phyloP scores from a whole-genome alignment of 2,888 invertebrate genomes.

The Campoplex capitator region DNA sequence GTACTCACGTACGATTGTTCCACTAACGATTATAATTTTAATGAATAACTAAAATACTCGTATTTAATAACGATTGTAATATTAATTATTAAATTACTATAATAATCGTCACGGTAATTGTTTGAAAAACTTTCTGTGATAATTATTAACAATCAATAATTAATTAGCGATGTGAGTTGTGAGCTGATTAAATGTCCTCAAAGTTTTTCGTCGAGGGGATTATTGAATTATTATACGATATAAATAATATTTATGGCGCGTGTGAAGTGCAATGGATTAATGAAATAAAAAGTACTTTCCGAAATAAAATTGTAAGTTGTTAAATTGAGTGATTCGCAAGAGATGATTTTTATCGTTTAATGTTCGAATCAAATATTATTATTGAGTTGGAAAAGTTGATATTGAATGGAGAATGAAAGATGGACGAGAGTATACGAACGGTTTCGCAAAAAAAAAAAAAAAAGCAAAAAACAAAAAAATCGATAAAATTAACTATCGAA shows the following conservation, averaged over 20 bases:
- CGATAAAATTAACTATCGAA: background rate
- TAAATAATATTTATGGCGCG: conserved; percentile 20
- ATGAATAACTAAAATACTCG: conserved; percentile 33
- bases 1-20: conserved; percentile 50
- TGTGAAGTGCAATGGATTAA: conserved; percentile 24
- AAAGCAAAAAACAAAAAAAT: conserved; percentile 62
- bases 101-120: conserved; percentile 80
- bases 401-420: background rate
- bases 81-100: conserved; percentile 50
- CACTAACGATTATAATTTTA: conserved; percentile 54
- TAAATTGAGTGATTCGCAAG: conserved; percentile 18
- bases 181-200: conserved; percentile 30
- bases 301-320: conserved; percentile 30
- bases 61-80: conserved; percentile 41
- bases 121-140: conserved; percentile 85
- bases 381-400: background rate
- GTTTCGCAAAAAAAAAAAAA: background rate
- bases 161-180: conserved; percentile 69
- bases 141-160: conserved; percentile 85
- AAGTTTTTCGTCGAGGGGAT: conserved; percentile 24
- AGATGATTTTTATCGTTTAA: conserved; percentile 9
- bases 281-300: conserved; percentile 27
- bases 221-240: conserved; percentile 7
- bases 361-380: background rate
- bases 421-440: background rate